These are phyloP conservation scores for Camelus dromedarius DNA, from an alignment of 2,113 vertebrate genomes.

Conservation along the genomic window DNA sequence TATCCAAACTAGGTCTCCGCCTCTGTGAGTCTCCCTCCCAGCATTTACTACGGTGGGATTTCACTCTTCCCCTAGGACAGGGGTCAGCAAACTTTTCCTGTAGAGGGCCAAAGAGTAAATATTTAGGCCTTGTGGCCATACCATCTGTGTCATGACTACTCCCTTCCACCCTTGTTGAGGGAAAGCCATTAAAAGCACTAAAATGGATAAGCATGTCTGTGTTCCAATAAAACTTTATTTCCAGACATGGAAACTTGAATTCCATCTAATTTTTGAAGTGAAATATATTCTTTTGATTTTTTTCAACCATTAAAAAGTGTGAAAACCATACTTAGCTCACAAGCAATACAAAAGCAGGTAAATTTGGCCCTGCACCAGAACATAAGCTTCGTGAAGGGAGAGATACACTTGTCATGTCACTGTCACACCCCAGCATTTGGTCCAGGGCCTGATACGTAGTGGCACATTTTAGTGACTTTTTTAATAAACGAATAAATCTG, in stretches of 20 bases:
- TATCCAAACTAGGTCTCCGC: not conserved
- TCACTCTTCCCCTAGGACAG: not conserved
- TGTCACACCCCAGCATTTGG: not conserved
- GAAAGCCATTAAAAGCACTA: not conserved
- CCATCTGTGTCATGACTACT: not conserved
- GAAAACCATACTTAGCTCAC: not conserved
- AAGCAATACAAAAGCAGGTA: not conserved
- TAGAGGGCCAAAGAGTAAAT: not conserved
- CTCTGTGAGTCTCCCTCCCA: not conserved
- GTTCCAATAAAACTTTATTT: not conserved
- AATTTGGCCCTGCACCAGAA: not conserved
- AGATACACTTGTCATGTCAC: not conserved
- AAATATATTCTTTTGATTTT: not conserved
- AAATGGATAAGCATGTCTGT: too few species aligned
- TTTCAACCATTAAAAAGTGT: not conserved
- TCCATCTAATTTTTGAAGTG: not conserved
- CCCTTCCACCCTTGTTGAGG: not conserved
- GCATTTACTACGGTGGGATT: not conserved
- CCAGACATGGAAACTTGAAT: not conserved
- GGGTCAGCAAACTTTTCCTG: not conserved
- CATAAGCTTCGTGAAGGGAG: not conserved
- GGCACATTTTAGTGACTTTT: not conserved
- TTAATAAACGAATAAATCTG: not conserved
- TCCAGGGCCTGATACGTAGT: not conserved
- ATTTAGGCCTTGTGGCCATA: not conserved